Evolutionary conservation across 2,113 vertebrate genomes (phyloP), one percentile per base, ranked within the genome.

Genomic region (Poeciliopsis prolifica): DNA sequence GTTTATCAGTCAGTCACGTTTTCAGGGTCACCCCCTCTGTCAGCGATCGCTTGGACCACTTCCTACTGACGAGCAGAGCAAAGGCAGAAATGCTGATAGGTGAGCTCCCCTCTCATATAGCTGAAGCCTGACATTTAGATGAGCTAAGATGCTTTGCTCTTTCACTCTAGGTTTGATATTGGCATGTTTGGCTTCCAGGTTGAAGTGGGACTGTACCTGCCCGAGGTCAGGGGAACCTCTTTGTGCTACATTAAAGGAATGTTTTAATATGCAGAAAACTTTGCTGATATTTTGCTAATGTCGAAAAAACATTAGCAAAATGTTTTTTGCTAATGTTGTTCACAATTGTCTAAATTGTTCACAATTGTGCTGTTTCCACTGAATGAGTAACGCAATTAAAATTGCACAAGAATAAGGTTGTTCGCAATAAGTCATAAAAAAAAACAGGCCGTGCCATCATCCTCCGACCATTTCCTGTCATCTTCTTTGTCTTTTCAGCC

Each of bases 61-160:
- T 93, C 87, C 83, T 86, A 85, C 82, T 82, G 87, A 83, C 81
- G 76, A 72, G 29, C 74, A 87, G 44, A 70, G 66, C 4, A 28
- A 64, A 81, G 61, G 73, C 74, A 74, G 44, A 75, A 70, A 72
- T 42, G 60, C 73, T 26, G 74, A 72, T 17, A 63, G 72, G 74
- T 62, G 72, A 79, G 80, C 68, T 89, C 80, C 61, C 72, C 67
- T 86, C 75, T 86, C 82, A 67, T 79, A 83, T 82, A 87, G 90
- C 82, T 12, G 26, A 70, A 86, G 48, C 68, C 74, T 75, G 79
- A 75, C 61, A 68, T 62, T 72, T n/a, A 73, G 80, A 68, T 62
- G 66, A 75, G 19, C 60, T 28, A 58, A 54, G 22, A 24, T 58
- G 51, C 10, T 58, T 58, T 10, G 22, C 51, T 58, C 51, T 54